These are phyloP conservation scores for Prunella fulvescens DNA, from an alignment of 2,113 vertebrate species.

Conservation along the genomic window DNA sequence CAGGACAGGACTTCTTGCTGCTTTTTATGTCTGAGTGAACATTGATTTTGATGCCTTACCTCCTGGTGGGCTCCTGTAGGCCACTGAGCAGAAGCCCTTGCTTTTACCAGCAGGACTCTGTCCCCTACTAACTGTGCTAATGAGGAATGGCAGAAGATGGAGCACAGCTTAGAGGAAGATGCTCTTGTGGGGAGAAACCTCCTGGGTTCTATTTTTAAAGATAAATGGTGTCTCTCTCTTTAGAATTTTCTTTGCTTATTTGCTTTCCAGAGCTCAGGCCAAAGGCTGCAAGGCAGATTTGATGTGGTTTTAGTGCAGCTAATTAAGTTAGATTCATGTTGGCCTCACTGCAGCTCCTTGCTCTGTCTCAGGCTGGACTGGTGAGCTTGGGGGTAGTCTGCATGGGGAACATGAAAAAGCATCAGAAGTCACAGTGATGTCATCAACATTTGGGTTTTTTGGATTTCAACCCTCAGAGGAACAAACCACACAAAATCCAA, in stretches of 20 bases:
- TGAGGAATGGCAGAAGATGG: slow-evolving; percentile 31
- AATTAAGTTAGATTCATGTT: not conserved
- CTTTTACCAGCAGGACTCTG: slow-evolving; percentile 44
- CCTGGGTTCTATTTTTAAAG: not conserved
- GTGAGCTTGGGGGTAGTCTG: not conserved
- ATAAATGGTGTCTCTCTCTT: not conserved
- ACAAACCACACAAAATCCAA: not conserved
- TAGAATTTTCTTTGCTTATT: not conserved
- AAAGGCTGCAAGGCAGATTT: not conserved
- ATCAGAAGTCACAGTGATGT: not conserved
- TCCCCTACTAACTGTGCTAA: slow-evolving; percentile 29
- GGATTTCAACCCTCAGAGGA: not conserved
- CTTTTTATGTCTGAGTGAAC: not conserved
- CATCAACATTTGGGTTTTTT: not conserved
- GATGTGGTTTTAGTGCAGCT: not conserved
- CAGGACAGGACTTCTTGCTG: not conserved
- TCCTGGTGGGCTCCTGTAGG: slow-evolving; percentile 25
- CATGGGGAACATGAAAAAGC: not conserved
- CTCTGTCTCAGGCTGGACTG: not conserved
- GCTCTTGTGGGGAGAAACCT: not conserved
- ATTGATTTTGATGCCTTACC: slow-evolving; percentile 27
- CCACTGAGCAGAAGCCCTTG: not conserved
- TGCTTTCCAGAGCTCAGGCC: not conserved
- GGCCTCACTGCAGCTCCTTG: not conserved
- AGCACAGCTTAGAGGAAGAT: not conserved